A percentile compares a stretch with the other conserved stretches of the same genome.
phyloP scores from a whole-genome alignment of 2,888 invertebrate genomes.

The Tenthredo scrophulariae region DNA sequence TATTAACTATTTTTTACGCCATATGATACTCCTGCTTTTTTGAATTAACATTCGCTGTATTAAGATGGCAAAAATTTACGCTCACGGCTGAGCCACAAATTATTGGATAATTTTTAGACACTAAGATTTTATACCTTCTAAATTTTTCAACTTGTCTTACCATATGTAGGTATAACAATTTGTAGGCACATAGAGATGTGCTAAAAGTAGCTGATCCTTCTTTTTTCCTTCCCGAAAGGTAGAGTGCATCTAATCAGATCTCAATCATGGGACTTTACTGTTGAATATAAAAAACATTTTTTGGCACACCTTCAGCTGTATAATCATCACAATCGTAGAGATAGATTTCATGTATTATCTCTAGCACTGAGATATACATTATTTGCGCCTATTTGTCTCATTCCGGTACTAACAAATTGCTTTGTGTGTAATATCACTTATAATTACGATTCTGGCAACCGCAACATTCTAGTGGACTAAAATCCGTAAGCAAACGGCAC shows the following conservation, averaged over 20 bases:
- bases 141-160: not conserved
- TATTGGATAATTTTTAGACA: not conserved
- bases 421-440: not conserved
- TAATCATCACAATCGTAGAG: not conserved
- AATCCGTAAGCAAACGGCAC: not conserved
- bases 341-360: not conserved
- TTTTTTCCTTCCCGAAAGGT: not conserved
- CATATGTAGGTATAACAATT: not conserved
- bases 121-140: not conserved
- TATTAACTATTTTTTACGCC: slow-evolving; percentile 1
- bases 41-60: slow-evolving; percentile 8
- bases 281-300: not conserved
- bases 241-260: not conserved
- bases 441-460: not conserved
- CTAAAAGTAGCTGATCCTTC: not conserved
- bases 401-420: not conserved
- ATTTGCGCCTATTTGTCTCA: not conserved
- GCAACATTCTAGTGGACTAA: not conserved
- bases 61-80: not conserved
- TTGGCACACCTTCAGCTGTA: not conserved
- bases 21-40: slow-evolving; percentile 17
- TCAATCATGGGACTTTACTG: not conserved
- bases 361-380: not conserved
- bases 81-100: not conserved
- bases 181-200: not conserved